Evolutionary conservation across 2,888 invertebrate species (phyloP), one percentile per base, ranked within the genome.

Genomic region (Synanthedon andrenaeformis): DNA sequence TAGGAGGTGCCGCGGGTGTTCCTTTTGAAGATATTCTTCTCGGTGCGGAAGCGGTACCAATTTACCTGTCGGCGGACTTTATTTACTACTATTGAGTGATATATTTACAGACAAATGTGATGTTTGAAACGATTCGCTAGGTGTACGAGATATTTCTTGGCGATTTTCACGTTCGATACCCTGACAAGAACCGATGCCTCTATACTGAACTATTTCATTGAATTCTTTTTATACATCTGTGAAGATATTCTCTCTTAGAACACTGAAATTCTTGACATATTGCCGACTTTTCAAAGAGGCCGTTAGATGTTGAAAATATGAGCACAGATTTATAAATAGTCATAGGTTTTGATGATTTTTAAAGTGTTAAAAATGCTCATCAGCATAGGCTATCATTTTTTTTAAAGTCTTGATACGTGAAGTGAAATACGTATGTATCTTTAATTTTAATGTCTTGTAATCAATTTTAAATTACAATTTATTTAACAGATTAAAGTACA

Each of bases 31-130:
- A 69, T 69, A 70, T 64, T 66, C 60, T 59, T 66, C 67, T 63
- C 66, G 64, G 69, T 65, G 68, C 78, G 76, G 78, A 79, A 79
- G 77, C 72, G 61, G 59, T 63, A 70, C 72, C 72, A 79, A 80
- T 81, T 80, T 80, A 78, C 63, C 74, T 78, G 80, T 81, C 80
- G 59, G 61, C 68, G 61, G 63, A 64, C 72, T 75, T 74, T 74
- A 79, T 77, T 75, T 74, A 74, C 67, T 64, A 63, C 68, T 70
- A 69, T 67, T 72, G 74, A 79, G 73, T 79, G 80, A 80, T 80
- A 76, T 79, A 81, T 76, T 73, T 70, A 69, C 72, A 68, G 72
- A 76, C 72, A 75, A 79, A 77, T 73, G 75, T 70, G 74, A 74
- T 70, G 72, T 66, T 70, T 66, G 62, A 65, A 72, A 72, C 58